A percentile compares a stretch with the other conserved stretches of the same genome.
Conservation (phyloP, 2,113 vertebrate species). For the Chloebia gouldiae region DNA sequence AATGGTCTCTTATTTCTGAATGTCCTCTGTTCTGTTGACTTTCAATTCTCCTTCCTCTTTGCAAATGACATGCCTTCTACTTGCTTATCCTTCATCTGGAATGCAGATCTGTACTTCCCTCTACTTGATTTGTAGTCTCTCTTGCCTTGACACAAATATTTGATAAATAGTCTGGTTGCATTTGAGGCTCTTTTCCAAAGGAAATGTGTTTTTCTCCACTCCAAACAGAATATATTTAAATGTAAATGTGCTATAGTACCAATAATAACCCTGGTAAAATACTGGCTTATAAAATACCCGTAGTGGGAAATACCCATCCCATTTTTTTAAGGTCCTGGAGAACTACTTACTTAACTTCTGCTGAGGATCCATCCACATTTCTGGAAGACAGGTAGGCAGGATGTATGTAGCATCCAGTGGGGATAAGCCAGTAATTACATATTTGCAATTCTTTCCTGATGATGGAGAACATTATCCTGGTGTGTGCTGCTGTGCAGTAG, state of each 20-base stretch:
- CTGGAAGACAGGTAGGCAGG: conserved; percentile 35
- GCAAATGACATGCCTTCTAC: not conserved
- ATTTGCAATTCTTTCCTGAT: conserved; percentile 51
- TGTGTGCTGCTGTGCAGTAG: not conserved
- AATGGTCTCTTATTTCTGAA: not conserved
- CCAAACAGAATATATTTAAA: not conserved
- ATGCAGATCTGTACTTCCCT: conserved; percentile 28
- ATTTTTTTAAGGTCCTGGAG: not conserved
- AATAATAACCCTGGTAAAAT: not conserved
- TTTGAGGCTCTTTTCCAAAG: conserved; percentile 16
- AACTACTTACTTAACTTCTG: not conserved
- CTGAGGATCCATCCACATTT: not conserved
- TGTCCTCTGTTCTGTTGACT: not conserved
- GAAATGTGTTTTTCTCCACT: conserved; percentile 1
- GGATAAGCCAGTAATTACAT: conserved; percentile 38
- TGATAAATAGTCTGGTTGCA: conserved; percentile 4
- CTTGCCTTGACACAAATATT: conserved; percentile 32
- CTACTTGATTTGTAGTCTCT: conserved; percentile 1
- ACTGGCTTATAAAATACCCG: not conserved
- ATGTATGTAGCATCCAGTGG: not conserved
- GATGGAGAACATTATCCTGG: not conserved
- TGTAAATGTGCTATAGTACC: not conserved
- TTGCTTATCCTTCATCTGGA: conserved; percentile 43
- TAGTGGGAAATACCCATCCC: not conserved
- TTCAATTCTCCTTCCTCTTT: not conserved